Base-by-base conservation (phyloP, 2,113 vertebrate species). In the Anoura caudifer region DNA sequence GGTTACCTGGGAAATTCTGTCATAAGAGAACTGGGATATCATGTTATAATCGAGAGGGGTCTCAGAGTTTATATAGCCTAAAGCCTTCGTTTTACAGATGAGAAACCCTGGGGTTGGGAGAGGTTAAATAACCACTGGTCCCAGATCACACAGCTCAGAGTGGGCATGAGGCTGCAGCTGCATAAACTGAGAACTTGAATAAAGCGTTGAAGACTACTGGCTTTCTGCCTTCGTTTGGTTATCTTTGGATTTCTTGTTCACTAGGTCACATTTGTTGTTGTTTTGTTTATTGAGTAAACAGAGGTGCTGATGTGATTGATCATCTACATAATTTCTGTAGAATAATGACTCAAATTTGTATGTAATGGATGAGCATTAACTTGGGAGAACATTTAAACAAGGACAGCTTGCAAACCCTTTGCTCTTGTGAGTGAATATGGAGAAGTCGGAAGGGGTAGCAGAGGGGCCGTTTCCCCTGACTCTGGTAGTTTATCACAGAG, bases 381-480 rank as follows among this genome's bases (percentile, higher is more conserved):
- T 22, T 31, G 47, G 24, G 19, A 75, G 33, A 52, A 28, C 67
- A 38, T 52, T 67, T 77, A 43, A 85, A 52, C 12, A 0, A 0
- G 26, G 67, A 33, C 20, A 5, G 86, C 41, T 5, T 6, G 67
- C 50, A 54, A 54, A 41, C 26, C 45, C 41, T 52, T 79, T 75
- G 82, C 13, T 81, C 22, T 26, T 7, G 10, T 24, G 41, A 85
- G 20, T 20, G 61, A 41, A 36, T 70, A 14, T 0, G 9, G 65
- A 76, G 54, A 75, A 47, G 47, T 19, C 0, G 2, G 26, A 36
- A 33, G 33, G 41, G 33, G n/a, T 15, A 5, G 24, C 1, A 0
- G 38, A 43, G 69, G 14, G 43, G 43, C 4, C 0, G 0, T 0
- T 24, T 69, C 19, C 67, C 0, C 0, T 16, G 38, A 41, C 86